Conservation (phyloP, 1,140 invertebrate genomes). For the Capitella teleta region DNA sequence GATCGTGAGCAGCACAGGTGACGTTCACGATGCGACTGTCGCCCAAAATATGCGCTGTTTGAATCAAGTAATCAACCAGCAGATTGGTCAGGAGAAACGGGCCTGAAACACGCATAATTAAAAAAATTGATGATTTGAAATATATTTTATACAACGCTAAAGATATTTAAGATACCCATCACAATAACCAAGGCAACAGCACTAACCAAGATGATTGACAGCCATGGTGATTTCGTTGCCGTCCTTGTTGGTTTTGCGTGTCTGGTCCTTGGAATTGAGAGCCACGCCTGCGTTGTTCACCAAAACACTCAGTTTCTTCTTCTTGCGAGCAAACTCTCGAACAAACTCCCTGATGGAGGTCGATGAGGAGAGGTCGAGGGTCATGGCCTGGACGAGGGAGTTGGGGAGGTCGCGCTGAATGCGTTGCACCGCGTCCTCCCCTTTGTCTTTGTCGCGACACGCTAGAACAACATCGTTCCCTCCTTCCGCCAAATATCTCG, state of each 20-base stretch:
- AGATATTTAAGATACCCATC: too few species aligned
- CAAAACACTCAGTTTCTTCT: slow-evolving; percentile 57
- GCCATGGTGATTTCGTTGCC: slow-evolving; percentile 28
- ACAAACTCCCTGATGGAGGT: slow-evolving; percentile 25
- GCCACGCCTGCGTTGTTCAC: slow-evolving; percentile 30
- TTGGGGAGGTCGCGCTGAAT: slow-evolving; percentile 53
- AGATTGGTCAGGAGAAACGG: slow-evolving; percentile 66
- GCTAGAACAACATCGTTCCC: slow-evolving; percentile 55
- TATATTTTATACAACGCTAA: too few species aligned
- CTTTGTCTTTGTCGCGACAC: slow-evolving; percentile 50
- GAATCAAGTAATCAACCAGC: slow-evolving; percentile 23
- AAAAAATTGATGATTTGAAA: too few species aligned
- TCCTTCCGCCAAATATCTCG: slow-evolving; percentile 23
- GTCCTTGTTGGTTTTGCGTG: slow-evolving; percentile 18
- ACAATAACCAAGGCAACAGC: too few species aligned
- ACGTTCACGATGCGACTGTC: slow-evolving; percentile 27
- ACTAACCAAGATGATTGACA: slow-evolving; percentile 25
- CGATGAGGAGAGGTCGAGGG: slow-evolving; percentile 23
- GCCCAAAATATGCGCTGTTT: slow-evolving; percentile 18
- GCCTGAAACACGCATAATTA: slow-evolving; percentile 56
- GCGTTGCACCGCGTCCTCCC: slow-evolving; percentile 23
- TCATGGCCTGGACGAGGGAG: slow-evolving; percentile 22
- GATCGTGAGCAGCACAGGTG: slow-evolving; percentile 23
- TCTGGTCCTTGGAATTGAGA: slow-evolving; percentile 9
- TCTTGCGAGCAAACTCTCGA: slow-evolving; percentile 46